These are phyloP conservation scores for Anagyrus pseudococci DNA, from an alignment of 2,888 invertebrate species.

Conservation along the genomic window DNA sequence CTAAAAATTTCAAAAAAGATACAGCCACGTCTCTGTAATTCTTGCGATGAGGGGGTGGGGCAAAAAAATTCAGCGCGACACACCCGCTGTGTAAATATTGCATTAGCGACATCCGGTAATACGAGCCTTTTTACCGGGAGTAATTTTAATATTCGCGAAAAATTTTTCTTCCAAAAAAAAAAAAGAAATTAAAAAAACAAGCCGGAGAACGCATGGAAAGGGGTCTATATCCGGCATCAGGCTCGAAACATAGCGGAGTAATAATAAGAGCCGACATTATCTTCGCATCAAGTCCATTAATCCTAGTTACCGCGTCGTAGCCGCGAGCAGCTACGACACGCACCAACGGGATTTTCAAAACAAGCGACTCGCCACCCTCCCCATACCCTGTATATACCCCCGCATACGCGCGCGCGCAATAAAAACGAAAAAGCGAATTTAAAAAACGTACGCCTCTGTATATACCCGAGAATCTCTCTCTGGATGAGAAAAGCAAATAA, in stretches of 20 bases:
- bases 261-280: not conserved
- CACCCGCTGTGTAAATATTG: not conserved
- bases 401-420: not conserved
- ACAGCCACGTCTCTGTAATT: too few species aligned
- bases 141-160: not conserved
- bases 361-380: not conserved
- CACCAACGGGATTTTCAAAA: not conserved
- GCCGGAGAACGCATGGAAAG: too few species aligned
- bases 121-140: not conserved
- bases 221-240: too few species aligned
- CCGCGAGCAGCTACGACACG: constrained; percentile 18
- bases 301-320: constrained; percentile 9
- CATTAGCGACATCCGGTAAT: not conserved
- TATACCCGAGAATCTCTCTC: too few species aligned
- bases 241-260: not conserved
- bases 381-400: not conserved
- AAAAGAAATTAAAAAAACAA: not conserved
- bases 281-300: not conserved
- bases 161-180: not conserved
- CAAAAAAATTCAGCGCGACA: too few species aligned
- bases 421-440: constrained; percentile 18
- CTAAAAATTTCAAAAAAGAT: not conserved
- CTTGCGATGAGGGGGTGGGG: too few species aligned
- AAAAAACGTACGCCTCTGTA: not conserved
- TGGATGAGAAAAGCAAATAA: too few species aligned